Evolutionary conservation across 2,888 invertebrate genomes (phyloP).

Genomic region (Apamea crenata): DNA sequence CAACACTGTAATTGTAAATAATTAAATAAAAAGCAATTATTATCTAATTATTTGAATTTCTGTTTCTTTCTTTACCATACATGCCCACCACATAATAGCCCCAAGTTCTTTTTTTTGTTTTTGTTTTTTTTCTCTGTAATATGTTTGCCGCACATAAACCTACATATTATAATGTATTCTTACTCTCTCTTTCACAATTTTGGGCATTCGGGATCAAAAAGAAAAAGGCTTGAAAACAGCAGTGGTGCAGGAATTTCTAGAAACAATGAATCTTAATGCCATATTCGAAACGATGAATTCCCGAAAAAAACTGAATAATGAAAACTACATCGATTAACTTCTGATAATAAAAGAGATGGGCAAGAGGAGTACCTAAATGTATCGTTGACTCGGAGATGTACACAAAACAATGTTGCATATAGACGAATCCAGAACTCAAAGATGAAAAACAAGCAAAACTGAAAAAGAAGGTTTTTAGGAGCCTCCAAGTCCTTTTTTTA

Average conservation of each 20-base stretch:
- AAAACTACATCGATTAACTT: neutral
- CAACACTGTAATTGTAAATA: neutral
- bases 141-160: no score
- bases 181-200: neutral
- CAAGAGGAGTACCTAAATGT: neutral
- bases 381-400: neutral
- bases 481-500: neutral
- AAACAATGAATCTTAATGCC: neutral
- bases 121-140: neutral
- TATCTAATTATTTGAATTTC: neutral
- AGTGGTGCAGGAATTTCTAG: no score
- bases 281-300: neutral
- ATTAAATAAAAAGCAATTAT: neutral
- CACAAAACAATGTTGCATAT: neutral
- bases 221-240: neutral
- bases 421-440: neutral
- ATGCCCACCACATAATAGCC: neutral
- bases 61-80: no score
- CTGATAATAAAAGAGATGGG: neutral
- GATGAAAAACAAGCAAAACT: neutral
- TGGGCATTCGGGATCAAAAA: neutral
- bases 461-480: neutral
- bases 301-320: neutral
- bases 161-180: no score
- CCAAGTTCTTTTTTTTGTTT: neutral